Conservation (phyloP, 2,797 vertebrate genomes). For the Hydrolagus colliei region DNA sequence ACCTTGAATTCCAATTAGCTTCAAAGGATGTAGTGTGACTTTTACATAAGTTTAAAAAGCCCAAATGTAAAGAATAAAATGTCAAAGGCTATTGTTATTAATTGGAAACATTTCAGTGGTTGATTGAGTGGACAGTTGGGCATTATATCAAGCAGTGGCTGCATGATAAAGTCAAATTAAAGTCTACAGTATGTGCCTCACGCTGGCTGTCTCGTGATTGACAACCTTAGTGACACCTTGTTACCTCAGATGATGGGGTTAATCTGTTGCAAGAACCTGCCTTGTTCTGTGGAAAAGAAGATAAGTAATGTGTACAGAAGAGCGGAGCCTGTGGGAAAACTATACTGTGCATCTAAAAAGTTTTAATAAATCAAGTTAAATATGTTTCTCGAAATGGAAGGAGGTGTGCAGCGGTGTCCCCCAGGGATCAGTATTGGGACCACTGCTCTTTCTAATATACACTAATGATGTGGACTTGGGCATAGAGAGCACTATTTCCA, state of each 20-base stretch:
- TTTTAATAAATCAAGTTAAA: neutral
- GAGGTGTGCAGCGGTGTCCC: no score
- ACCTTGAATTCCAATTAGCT: conserved; percentile 2
- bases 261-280: neutral
- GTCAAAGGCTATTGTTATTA: neutral
- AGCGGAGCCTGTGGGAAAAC: neutral
- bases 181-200: neutral
- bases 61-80: conserved; percentile 3
- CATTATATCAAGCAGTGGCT: neutral
- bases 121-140: neutral
- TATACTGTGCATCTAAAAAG: neutral
- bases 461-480: no score
- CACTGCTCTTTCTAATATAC: no score
- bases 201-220: neutral
- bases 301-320: neutral
- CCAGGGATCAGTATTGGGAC: no score
- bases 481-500: no score
- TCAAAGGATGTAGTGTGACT: neutral
- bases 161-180: neutral
- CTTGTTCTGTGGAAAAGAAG: neutral
- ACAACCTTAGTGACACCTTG: neutral
- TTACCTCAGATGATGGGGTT: neutral
- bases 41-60: neutral
- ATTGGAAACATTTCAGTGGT: neutral
- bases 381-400: no score